phyloP scores from a whole-genome alignment of 2,888 invertebrate genomes.

The Kryphioiulus occultus region DNA sequence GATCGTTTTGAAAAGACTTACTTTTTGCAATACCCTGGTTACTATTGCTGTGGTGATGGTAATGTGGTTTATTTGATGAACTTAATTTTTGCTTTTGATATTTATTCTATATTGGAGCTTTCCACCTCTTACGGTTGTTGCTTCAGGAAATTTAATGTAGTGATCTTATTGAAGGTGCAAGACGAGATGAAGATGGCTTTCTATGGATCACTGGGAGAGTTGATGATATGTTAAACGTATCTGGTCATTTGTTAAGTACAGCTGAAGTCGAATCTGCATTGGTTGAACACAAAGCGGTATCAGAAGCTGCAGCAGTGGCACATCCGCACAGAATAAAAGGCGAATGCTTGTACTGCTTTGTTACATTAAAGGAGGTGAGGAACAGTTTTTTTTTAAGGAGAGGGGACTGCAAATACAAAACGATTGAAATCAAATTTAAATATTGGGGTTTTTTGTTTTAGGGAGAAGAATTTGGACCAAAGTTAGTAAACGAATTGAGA shows the following conservation, averaged over 20 bases:
- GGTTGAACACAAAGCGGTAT: constrained; percentile 69
- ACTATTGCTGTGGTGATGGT: constrained; percentile 69
- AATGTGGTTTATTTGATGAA: constrained; percentile 42
- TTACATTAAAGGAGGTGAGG: constrained; percentile 80
- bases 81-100: no score
- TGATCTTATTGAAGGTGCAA: constrained; percentile 73
- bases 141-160: no score
- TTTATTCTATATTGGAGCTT: no score
- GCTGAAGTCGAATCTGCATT: constrained; percentile 76
- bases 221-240: constrained; percentile 98
- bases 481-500: constrained; percentile 59
- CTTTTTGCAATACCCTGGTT: constrained; percentile 67
- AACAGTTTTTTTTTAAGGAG: no score
- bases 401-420: no score
- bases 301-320: constrained; percentile 96
- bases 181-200: constrained; percentile 91
- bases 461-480: constrained; percentile 60
- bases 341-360: constrained; percentile 96
- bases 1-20: constrained; percentile 68
- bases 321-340: constrained; percentile 95
- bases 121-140: no score
- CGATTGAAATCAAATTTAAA: no score
- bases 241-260: constrained; percentile 96
- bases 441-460: constrained; percentile 54
- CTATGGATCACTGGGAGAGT: constrained; percentile 96